A percentile compares a stretch with the other conserved stretches of the same genome.
phyloP scores from a whole-genome alignment of 2,888 invertebrate genomes.

The Therioaphis trifolii region DNA sequence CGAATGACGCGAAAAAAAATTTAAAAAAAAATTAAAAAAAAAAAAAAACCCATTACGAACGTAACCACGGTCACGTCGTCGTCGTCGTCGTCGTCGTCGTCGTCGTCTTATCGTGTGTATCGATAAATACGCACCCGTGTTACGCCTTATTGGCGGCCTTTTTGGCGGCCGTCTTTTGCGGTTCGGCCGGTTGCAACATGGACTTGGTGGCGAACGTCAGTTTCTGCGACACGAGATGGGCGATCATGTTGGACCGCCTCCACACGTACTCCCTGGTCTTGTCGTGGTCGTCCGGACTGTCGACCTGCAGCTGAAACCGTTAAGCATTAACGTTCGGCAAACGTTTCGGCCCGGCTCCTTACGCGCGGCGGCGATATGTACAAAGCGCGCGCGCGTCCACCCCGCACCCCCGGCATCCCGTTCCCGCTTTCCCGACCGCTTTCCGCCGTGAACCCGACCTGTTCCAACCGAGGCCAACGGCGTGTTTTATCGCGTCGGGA shows the following conservation, averaged over 20 bases:
- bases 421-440: too few relatives aligned
- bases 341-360: not conserved
- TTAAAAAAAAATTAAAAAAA: too few relatives aligned
- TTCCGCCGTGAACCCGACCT: too few relatives aligned
- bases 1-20: too few relatives aligned
- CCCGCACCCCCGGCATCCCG: too few relatives aligned
- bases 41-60: too few relatives aligned
- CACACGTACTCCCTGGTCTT: slow-evolving; percentile 86
- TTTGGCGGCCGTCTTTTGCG: slow-evolving; percentile 65
- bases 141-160: slow-evolving; percentile 15
- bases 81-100: not conserved
- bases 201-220: slow-evolving; percentile 75
- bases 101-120: not conserved
- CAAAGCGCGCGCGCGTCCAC: slow-evolving; percentile 23
- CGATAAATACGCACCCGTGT: not conserved
- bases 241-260: slow-evolving; percentile 85
- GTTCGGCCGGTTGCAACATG: slow-evolving; percentile 73
- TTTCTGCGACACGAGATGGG: slow-evolving; percentile 85
- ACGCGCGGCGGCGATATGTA: not conserved
- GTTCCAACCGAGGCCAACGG: too few relatives aligned
- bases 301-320: slow-evolving; percentile 79
- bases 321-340: slow-evolving; percentile 59
- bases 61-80: not conserved
- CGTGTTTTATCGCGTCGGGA: too few relatives aligned
- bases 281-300: slow-evolving; percentile 77